phyloP scores from a whole-genome alignment of 2,797 vertebrate genomes.

The Esox lucius region DNA sequence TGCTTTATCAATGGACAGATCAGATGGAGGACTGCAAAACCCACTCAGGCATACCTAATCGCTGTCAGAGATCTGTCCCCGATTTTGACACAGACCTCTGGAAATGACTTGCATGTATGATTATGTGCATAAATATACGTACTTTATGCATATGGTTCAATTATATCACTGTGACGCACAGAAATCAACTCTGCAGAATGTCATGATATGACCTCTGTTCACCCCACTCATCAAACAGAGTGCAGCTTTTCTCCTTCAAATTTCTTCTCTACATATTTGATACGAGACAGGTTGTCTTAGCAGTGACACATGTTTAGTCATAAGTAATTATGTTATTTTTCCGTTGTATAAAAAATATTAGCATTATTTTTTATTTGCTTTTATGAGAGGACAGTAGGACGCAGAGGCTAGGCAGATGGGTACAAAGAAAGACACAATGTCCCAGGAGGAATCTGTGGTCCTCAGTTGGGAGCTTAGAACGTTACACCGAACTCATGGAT shows the following conservation, averaged over 20 bases:
- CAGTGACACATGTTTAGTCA: too few species aligned
- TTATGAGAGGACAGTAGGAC: neutral
- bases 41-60: constrained; percentile 81
- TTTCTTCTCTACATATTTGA: neutral
- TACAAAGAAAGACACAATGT: neutral
- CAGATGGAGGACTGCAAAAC: constrained; percentile 75
- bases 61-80: constrained; percentile 70
- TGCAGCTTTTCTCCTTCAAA: neutral
- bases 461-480: too few species aligned
- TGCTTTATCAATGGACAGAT: constrained; percentile 40
- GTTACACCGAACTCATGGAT: too few species aligned
- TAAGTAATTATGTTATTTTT: too few species aligned
- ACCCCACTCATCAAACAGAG: constrained; percentile 45
- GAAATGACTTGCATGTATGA: constrained; percentile 61
- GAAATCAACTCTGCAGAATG: constrained; percentile 45
- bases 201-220: constrained; percentile 44
- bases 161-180: constrained; percentile 24
- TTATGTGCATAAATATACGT: constrained; percentile 76
- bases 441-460: too few species aligned
- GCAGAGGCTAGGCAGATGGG: neutral
- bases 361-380: neutral
- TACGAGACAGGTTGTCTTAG: neutral
- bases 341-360: too few species aligned
- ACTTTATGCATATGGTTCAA: constrained; percentile 57
- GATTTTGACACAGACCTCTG: constrained; percentile 70